Percentiles rank a stretch among this genome's conserved stretches.
phyloP scores from a whole-genome alignment of 2,113 vertebrate genomes.

The Pomatostomus ruficeps region DNA sequence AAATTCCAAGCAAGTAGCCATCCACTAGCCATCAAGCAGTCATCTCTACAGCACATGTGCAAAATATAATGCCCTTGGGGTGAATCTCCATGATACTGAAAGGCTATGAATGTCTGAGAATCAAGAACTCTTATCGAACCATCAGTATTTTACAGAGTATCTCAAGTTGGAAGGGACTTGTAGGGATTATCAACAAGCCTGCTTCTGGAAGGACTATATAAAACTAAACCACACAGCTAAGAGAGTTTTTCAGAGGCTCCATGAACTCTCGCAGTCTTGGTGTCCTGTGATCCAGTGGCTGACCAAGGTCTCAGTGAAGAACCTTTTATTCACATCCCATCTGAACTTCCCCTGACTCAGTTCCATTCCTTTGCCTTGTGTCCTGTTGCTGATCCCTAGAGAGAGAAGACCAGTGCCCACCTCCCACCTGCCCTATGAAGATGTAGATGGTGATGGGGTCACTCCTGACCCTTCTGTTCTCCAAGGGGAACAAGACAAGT shows the following conservation, averaged over 20 bases:
- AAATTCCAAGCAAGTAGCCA: neutral
- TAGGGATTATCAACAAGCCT: neutral
- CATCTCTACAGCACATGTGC: neutral
- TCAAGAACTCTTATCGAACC: fast-evolving
- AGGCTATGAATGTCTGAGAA: neutral
- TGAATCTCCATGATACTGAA: neutral
- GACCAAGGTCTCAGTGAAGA: neutral
- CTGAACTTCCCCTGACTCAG: neutral
- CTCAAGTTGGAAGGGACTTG: neutral
- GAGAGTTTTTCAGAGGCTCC: fast-evolving
- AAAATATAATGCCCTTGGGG: neutral
- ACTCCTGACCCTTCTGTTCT: neutral
- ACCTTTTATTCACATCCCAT: neutral
- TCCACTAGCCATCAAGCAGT: neutral
- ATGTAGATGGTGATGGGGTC: neutral
- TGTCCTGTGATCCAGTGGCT: neutral
- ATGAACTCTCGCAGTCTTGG: neutral
- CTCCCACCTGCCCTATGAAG: neutral
- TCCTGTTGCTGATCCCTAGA: fast-evolving
- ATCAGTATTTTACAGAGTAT: neutral
- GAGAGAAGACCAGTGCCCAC: neutral
- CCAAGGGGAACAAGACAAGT: neutral
- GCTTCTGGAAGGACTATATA: neutral
- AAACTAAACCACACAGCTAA: neutral
- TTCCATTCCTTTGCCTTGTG: neutral